phyloP scores from a whole-genome alignment of 1,140 invertebrate genomes.

The Ladona fulva region DNA sequence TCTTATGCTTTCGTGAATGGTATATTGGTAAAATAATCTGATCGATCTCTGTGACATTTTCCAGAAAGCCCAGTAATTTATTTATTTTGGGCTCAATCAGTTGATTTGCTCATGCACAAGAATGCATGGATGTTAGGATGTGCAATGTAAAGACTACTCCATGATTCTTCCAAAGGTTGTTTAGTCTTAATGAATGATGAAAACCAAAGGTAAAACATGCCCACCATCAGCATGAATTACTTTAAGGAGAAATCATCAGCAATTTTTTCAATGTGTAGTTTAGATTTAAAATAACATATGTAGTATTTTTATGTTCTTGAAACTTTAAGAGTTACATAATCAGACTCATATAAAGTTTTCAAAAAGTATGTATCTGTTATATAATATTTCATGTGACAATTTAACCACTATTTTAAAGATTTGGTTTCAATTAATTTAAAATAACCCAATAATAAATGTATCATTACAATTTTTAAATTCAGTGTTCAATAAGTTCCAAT shows the following conservation, averaged over 20 bases:
- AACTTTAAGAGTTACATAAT: not conserved
- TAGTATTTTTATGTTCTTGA: not conserved
- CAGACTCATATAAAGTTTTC: not conserved
- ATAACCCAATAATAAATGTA: not conserved
- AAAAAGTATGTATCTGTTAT: not conserved
- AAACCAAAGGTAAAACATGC: not conserved
- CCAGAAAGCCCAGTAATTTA: not conserved
- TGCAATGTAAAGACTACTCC: not conserved
- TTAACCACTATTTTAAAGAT: not conserved
- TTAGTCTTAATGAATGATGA: not conserved
- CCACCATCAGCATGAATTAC: not conserved
- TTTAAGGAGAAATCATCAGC: not conserved
- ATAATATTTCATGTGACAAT: not conserved
- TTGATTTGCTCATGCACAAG: not conserved
- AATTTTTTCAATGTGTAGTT: not conserved
- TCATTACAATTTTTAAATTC: too few relatives aligned
- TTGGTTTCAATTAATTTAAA: not conserved
- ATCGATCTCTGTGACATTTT: not conserved
- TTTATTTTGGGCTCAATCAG: not conserved
- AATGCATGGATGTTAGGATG: not conserved
- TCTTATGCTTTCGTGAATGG: slow-evolving; percentile 12
- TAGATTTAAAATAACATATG: not conserved
- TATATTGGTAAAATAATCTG: not conserved
- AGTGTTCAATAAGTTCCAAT: too few relatives aligned
- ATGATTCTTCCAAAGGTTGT: not conserved